Conservation (phyloP, 2,888 invertebrate genomes). For the Parasteatoda lunata region DNA sequence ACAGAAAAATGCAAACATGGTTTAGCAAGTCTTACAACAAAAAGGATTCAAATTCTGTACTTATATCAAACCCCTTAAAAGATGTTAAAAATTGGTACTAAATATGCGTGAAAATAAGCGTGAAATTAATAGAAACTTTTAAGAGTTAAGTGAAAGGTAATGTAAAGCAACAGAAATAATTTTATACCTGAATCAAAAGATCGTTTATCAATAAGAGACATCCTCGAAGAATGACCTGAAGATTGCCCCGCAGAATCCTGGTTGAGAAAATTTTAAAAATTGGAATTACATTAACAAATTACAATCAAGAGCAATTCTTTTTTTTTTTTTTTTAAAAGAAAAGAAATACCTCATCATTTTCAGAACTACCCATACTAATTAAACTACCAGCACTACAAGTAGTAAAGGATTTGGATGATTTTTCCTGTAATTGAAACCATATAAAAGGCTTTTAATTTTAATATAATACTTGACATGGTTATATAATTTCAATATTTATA, state of each 20-base stretch:
- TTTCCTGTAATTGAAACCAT: conserved; percentile 49
- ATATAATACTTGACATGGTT: no score
- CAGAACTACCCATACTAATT: conserved; percentile 86
- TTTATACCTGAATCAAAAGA: conserved; percentile 51
- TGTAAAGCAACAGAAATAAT: not conserved
- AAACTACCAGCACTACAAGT: conserved; percentile 82
- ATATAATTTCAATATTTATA: no score
- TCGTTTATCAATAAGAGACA: conserved; percentile 56
- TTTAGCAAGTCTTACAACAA: no score
- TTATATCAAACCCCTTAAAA: no score
- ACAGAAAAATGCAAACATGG: no score
- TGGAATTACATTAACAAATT: conserved; percentile 5
- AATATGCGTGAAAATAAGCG: no score
- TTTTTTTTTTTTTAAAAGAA: not conserved
- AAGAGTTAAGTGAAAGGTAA: not conserved
- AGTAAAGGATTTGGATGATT: conserved; percentile 71
- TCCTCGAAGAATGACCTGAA: conserved; percentile 59
- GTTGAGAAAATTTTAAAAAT: not conserved
- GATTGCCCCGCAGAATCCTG: conserved; percentile 58
- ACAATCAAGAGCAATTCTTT: not conserved
- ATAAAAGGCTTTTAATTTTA: no score
- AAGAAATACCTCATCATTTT: conserved; percentile 80
- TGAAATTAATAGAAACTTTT: no score
- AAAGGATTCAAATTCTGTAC: no score
- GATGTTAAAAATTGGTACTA: no score